Conservation (phyloP, 2,888 invertebrate genomes). For the Cyrtodaria siliqua region DNA sequence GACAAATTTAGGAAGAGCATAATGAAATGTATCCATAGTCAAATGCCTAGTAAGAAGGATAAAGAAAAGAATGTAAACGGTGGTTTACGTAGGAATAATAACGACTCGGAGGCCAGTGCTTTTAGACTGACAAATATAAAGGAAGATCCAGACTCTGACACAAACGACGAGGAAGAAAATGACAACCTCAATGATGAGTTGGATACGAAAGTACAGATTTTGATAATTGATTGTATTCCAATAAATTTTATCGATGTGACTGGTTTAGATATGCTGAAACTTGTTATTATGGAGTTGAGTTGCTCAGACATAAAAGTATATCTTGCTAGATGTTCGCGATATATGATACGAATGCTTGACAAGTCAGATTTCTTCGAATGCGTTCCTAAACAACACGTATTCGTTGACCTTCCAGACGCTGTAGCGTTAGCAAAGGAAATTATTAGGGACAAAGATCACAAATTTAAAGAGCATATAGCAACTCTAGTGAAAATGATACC, state of each 20-base stretch:
- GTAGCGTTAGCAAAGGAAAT: conserved; percentile 40
- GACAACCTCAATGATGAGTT: conserved; percentile 1
- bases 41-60: too few species aligned
- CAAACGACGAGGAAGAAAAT: conserved; percentile 9
- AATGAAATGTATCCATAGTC: conserved; percentile 73
- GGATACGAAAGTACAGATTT: conserved; percentile 9
- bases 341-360: conserved; percentile 65
- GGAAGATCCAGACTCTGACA: conserved; percentile 14
- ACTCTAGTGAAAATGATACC: conserved; percentile 1
- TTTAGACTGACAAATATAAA: conserved; percentile 62
- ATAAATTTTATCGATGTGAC: conserved; percentile 80
- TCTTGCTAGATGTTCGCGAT: conserved; percentile 70
- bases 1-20: conserved; percentile 80
- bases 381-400: conserved; percentile 59
- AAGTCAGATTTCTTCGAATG: conserved; percentile 66
- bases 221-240: conserved; percentile 78
- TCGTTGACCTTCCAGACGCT: conserved; percentile 72
- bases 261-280: conserved; percentile 74
- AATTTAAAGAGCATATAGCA: neutral
- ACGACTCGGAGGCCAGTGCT: too few species aligned
- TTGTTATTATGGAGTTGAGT: conserved; percentile 63
- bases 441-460: neutral
- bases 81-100: too few species aligned
- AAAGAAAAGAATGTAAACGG: too few species aligned
- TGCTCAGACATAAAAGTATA: conserved; percentile 67